Evolutionary conservation across 2,797 vertebrate genomes (phyloP), one percentile per base, ranked within the genome.

Genomic region (Leptatherina wallacei): DNA sequence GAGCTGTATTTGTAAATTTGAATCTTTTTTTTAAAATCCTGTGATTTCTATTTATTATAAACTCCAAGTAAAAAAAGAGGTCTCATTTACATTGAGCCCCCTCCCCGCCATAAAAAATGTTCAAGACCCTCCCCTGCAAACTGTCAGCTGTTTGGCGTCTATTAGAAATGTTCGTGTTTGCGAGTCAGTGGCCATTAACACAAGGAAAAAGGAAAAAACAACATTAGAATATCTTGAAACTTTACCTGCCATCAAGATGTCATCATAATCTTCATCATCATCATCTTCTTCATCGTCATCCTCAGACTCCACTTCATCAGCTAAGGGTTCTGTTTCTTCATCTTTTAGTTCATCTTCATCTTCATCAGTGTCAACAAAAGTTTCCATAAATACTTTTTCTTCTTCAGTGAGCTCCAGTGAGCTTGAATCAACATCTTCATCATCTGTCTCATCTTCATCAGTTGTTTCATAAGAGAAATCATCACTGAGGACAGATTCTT

Each of bases 171-270:
- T 3, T 9, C 14, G 38, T 40, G 36, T 12, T 33, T 33, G 32
- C 13, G 16, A 40, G 14, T 40, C 38, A 40, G 4, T 40, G 40
- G 11, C 0, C 40, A 44, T 18, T 6, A 18, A 6, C 11, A 38
- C 30, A 32, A 32, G 6, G 30, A 32, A 38, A 10, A 18, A 40
- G 38, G 4, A 0, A 30, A 30, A 30, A 30, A 30, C 30, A 2
- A 30, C 30, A 30, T 30, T 5, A 30, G 30, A 27, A 54, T 14
- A 54, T 51, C 10, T 24, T 51, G 0, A 54, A 29, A 47, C 6
- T 9, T 0, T 87, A 93, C 92, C 90, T 89, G 84, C 58, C 3
- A 83, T 35, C 58, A 86, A n/a, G 61, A 81, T 3, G 7, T 82
- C 80, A 38, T 82, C 87, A 44, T 11, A 36, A 7, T 83, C 73